Conservation (phyloP, 2,797 vertebrate genomes). For the Spinus olivaceus region DNA sequence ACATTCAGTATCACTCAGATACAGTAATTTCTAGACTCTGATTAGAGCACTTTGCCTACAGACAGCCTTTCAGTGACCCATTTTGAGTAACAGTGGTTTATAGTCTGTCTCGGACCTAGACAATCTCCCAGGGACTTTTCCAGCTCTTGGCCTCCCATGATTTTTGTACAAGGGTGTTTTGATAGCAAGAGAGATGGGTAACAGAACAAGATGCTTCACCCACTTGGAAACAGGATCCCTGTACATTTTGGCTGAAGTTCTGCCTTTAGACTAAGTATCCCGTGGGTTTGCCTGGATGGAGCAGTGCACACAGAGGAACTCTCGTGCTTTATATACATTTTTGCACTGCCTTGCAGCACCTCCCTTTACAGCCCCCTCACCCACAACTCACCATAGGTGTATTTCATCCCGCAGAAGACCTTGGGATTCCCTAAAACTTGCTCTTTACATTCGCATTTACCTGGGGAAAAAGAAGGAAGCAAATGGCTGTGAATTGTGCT, state of each 20-base stretch:
- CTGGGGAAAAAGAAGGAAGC: slow-evolving; percentile 74
- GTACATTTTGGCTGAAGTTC: neutral
- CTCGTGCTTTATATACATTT: neutral
- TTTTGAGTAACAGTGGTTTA: neutral
- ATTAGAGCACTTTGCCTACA: neutral
- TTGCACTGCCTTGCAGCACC: neutral
- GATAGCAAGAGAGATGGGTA: neutral
- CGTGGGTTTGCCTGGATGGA: neutral
- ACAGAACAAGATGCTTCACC: neutral
- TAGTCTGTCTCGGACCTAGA: neutral
- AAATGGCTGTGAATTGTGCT: neutral
- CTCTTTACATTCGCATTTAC: slow-evolving; percentile 96
- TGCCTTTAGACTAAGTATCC: neutral
- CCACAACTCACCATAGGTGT: slow-evolving; percentile 88
- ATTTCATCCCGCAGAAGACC: slow-evolving; percentile 93
- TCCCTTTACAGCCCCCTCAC: neutral
- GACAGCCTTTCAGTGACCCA: neutral
- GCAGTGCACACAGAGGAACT: accelerated
- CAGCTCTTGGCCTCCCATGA: neutral
- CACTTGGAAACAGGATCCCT: neutral
- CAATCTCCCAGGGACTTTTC: neutral
- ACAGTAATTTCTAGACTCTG: neutral
- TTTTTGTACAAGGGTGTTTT: neutral
- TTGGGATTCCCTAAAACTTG: slow-evolving; percentile 88
- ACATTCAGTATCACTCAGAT: neutral